These are phyloP conservation scores for Sciaenops ocellatus DNA, from an alignment of 2,797 vertebrate genomes.

Conservation along the genomic window DNA sequence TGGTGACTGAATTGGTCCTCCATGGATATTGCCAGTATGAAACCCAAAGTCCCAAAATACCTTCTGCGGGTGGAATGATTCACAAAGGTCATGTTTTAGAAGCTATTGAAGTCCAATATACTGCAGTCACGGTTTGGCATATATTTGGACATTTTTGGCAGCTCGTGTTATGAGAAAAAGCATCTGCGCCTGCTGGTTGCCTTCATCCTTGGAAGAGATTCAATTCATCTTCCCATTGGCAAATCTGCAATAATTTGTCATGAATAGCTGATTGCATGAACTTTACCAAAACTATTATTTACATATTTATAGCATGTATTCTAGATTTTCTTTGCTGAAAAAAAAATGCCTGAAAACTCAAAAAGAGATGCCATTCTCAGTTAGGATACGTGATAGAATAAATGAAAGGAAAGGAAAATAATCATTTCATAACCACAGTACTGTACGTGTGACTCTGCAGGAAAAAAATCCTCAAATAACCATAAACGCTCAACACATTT, in stretches of 20 bases:
- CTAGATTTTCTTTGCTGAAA: neutral
- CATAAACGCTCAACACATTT: conserved; percentile 8
- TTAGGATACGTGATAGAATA: neutral
- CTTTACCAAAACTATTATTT: conserved; percentile 15
- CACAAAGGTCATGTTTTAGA: conserved; percentile 60
- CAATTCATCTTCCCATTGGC: conserved; percentile 29
- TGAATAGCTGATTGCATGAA: conserved; percentile 38
- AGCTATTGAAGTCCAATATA: conserved; percentile 43
- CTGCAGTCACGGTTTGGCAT: conserved; percentile 41
- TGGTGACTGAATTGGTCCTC: conserved; percentile 33
- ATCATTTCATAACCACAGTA: neutral
- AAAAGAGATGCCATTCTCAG: neutral
- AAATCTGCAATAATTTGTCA: conserved; percentile 36
- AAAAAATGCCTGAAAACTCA: neutral
- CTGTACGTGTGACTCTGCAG: neutral
- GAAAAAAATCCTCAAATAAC: neutral
- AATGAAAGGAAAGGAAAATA: conserved; percentile 4
- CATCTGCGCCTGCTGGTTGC: conserved; percentile 42
- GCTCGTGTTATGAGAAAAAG: conserved; percentile 16
- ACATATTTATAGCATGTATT: neutral
- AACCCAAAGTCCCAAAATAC: conserved; percentile 52
- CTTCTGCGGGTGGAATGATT: conserved; percentile 40
- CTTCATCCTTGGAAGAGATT: conserved; percentile 42
- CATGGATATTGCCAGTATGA: conserved; percentile 38
- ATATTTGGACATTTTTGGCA: conserved; percentile 51